Base-by-base conservation (phyloP, 30 jellyfish, hydroid and myxozoan species). In the Rhopilema esculentum region DNA sequence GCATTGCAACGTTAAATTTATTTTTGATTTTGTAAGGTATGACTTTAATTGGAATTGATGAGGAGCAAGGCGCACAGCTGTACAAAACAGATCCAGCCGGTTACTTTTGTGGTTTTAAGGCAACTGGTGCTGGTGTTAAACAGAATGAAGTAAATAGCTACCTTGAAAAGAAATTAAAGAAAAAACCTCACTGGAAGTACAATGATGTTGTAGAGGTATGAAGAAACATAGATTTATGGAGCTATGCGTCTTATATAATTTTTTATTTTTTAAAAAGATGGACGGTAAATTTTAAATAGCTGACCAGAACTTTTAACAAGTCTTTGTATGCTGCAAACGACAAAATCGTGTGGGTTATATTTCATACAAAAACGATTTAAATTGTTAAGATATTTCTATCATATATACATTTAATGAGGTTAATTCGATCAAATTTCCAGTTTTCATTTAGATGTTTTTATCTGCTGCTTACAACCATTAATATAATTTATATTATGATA, bases 51-150 rank as follows among this genome's bases (percentile, higher is more conserved):
- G 99, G 99, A 9, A 31, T 95, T 21, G 99, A 95, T 72, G 98
- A 91, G 67, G 98, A 86, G 27, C 71, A 89, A 12, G 84, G 91
- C 18, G 96, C 99, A 33, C 94, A 77, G 82, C 75, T 95, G 74
- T 95, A 86, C 80, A 95, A 95, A 79, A 87, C 98, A 9, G 99
- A 95, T 74, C 99, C 99, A 7, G 98, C 99, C 24, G 99, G 99
- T 0, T 91, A 91, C 66, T 89, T 82, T 68, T 91, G 98, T 91
- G 98, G 98, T 4, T 95, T 27, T 67, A 91, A 91, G 50, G 99
- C 99, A 24, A 84, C 95, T 63, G 90, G 97, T 24, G 98, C 97
- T 21, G 99, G 99, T 57, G 99, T 91, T 16, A 95, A 95, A 79
- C 99, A 95, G 66, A 91, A 87, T 72, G 99, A 95, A 76, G 99